Base-by-base conservation (phyloP, 2,888 invertebrate species). In the Stratiomys singularior region DNA sequence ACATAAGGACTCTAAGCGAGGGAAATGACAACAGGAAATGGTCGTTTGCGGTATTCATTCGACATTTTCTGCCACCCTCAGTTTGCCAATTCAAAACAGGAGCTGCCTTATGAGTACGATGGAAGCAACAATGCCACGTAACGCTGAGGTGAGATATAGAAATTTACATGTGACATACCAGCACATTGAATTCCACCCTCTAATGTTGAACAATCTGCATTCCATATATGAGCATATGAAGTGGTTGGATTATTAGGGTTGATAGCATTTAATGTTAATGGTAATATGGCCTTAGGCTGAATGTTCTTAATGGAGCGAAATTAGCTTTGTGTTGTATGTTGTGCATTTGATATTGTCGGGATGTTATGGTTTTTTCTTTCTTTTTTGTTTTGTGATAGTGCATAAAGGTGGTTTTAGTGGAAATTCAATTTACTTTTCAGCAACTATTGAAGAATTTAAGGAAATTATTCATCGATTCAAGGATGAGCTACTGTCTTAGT, bases 141-240 rank as follows among this genome's bases (percentile, higher is more conserved):
- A n/a, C n/a, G 28, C 13, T 64, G 28, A 25, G 69, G 47, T 71
- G 52, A 71, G 47, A 25, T 46, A 21, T 7, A 37, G 74, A 37
- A 74, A 74, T 74, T 74, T 74, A 37, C 74, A 74, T 74, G 74
- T 74, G 74, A 60, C 74, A 74, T 74, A 47, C 47, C 25, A 25
- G 9, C 37, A 9, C 9, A 30, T 25, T 30, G 47, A 9, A 37
- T 69, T 69, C 25, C 9, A 37, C 30, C 66, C 66, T 37, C 30
- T 9, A 13, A 18, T 37, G 9, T 37, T 30, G 66, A 18, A 15
- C 52, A 52, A 37, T 37, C 37, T 37, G 37, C 37, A 37, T 37
- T 37, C 37, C 37, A 37, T 52, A 25, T 13, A 60, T 11, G 25
- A 60, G 60, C 1, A 5, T 25, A 58, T 56, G 25, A 28, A 27